Conservation (phyloP, 1,140 invertebrate genomes). For the Cotesia chilonis region DNA sequence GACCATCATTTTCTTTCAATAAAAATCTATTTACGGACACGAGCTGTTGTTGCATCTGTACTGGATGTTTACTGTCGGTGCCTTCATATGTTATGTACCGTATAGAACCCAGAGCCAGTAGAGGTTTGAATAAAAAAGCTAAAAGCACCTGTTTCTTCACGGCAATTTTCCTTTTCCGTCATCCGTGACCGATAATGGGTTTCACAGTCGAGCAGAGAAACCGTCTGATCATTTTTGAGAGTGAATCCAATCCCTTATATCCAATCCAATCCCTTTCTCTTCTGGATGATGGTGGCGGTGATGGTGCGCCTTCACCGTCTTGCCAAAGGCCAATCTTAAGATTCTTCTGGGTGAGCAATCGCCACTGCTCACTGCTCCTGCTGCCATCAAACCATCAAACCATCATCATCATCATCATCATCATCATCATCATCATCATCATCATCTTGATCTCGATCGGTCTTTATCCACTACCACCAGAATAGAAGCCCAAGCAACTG, state of each 20-base stretch:
- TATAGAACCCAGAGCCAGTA: neutral
- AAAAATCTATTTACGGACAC: too few species aligned
- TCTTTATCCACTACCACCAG: too few species aligned
- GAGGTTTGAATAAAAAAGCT: neutral
- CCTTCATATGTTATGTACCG: too few species aligned
- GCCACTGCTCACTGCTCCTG: too few species aligned
- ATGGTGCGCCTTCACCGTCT: too few species aligned
- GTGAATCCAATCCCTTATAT: constrained; percentile 9
- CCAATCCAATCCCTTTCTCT: too few species aligned
- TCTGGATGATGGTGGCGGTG: too few species aligned
- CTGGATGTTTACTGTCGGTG: neutral
- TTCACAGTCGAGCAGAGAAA: constrained; percentile 26
- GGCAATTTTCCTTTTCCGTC: constrained; percentile 33
- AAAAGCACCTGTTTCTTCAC: constrained; percentile 33
- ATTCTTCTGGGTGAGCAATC: constrained; percentile 6
- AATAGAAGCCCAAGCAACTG: too few species aligned
- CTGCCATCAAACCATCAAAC: neutral
- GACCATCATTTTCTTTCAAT: too few species aligned
- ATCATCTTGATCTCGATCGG: too few species aligned
- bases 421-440: neutral
- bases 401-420: neutral
- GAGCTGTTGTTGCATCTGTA: too few species aligned
- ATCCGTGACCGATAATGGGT: constrained; percentile 34
- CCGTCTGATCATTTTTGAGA: neutral
- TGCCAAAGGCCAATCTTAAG: constrained; percentile 9